phyloP scores from a whole-genome alignment of 2,888 invertebrate genomes.

The Philereme vetulata region DNA sequence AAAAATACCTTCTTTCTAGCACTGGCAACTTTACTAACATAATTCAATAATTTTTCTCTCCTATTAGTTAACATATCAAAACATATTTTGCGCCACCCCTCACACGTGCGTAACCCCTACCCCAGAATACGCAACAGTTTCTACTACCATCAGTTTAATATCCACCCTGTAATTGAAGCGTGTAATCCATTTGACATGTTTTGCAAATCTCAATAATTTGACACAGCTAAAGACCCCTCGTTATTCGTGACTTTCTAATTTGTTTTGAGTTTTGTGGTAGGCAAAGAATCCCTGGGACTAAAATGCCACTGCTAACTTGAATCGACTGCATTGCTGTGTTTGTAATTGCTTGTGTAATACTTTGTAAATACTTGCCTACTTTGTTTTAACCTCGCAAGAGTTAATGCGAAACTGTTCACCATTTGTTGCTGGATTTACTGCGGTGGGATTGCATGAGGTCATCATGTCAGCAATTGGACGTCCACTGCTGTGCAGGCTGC shows the following conservation, averaged over 20 bases:
- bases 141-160: slow-evolving; percentile 51
- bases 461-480: too few species aligned
- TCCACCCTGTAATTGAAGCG: slow-evolving; percentile 71
- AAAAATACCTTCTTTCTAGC: too few species aligned
- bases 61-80: slow-evolving; percentile 73
- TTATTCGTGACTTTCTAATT: slow-evolving; percentile 38
- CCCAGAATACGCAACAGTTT: slow-evolving; percentile 59
- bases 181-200: slow-evolving; percentile 79
- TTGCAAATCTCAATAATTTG: slow-evolving; percentile 77
- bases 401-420: too few species aligned
- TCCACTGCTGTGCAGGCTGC: too few species aligned
- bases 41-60: slow-evolving; percentile 23
- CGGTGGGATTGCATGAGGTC: too few species aligned
- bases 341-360: too few species aligned
- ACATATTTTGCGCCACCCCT: slow-evolving; percentile 65
- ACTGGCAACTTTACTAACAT: too few species aligned
- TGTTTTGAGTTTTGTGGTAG: slow-evolving; percentile 18
- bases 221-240: slow-evolving; percentile 58
- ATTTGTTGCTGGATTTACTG: too few species aligned
- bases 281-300: not conserved
- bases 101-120: slow-evolving; percentile 39
- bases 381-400: too few species aligned
- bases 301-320: too few species aligned
- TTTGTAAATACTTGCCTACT: too few species aligned
- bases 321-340: too few species aligned